These are phyloP conservation scores for Bacillus rossius DNA, from an alignment of 1,140 invertebrate genomes.

Conservation along the genomic window DNA sequence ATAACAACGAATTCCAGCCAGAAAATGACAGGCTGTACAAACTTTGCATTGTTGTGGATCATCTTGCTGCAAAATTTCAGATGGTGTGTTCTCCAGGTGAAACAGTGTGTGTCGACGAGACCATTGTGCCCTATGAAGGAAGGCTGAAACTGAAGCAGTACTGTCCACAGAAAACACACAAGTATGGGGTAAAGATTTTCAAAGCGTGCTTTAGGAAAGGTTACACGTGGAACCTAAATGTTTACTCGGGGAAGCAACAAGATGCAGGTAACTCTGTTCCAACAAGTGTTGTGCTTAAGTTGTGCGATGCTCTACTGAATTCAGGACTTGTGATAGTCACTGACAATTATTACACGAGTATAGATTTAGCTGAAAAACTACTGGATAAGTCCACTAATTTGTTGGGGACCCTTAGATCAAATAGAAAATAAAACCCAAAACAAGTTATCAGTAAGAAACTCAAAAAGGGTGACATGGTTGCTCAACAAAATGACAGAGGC, in stretches of 20 bases:
- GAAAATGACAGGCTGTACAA: slow-evolving; percentile 23
- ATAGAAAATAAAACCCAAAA: slow-evolving; percentile 7
- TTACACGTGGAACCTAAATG: neutral
- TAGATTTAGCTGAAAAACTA: slow-evolving; percentile 6
- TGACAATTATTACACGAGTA: slow-evolving; percentile 17
- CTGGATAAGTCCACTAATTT: neutral
- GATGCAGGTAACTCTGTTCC: neutral
- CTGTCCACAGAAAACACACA: neutral
- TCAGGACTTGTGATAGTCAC: slow-evolving; percentile 7
- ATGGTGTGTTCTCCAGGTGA: neutral
- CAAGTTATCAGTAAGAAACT: slow-evolving; percentile 1
- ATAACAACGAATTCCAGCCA: slow-evolving; percentile 21
- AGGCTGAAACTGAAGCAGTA: neutral
- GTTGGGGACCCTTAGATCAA: neutral
- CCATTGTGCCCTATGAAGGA: neutral
- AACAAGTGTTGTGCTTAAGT: slow-evolving; percentile 5
- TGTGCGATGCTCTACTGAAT: neutral
- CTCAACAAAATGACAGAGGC: slow-evolving; percentile 1
- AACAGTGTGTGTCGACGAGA: neutral
- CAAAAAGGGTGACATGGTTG: slow-evolving; percentile 11
- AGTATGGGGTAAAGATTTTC: neutral
- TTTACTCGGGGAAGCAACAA: neutral
- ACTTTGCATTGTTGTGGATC: slow-evolving; percentile 18
- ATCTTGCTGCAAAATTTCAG: no score
- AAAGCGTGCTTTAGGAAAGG: neutral